Evolutionary conservation across 2,888 invertebrate species (phyloP).

Genomic region (Nymphalis polychloros): DNA sequence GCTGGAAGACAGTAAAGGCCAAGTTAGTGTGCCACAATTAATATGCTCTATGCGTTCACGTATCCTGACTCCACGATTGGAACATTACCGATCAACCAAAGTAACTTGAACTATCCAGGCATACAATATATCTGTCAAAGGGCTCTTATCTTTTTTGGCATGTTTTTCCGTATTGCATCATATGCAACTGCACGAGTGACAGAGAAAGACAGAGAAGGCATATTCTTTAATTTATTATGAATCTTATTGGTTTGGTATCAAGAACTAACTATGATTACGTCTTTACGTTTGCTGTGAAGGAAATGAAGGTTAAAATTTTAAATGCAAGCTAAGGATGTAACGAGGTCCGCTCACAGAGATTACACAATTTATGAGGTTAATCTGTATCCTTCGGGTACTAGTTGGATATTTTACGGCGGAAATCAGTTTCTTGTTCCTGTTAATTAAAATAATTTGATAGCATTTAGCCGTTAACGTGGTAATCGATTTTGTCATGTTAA

Average conservation of each 20-base stretch:
- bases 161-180: slow-evolving; percentile 51
- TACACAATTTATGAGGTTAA: slow-evolving; percentile 29
- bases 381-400: slow-evolving; percentile 21
- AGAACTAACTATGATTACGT: background rate
- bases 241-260: slow-evolving; percentile 16
- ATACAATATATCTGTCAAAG: slow-evolving; percentile 14
- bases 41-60: slow-evolving; percentile 52
- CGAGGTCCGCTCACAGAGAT: slow-evolving; percentile 35
- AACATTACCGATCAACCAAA: slow-evolving; percentile 50
- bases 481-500: background rate
- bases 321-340: slow-evolving; percentile 48
- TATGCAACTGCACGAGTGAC: slow-evolving; percentile 29
- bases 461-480: background rate
- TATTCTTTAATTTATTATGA: slow-evolving; percentile 15
- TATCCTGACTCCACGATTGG: slow-evolving; percentile 60
- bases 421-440: slow-evolving; percentile 19
- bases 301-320: slow-evolving; percentile 55
- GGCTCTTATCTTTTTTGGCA: slow-evolving; percentile 44
- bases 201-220: background rate
- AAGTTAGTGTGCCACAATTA: slow-evolving; percentile 59
- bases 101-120: slow-evolving; percentile 31
- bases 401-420: slow-evolving; percentile 14
- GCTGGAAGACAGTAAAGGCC: slow-evolving; percentile 44
- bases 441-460: slow-evolving; percentile 13
- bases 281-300: slow-evolving; percentile 41